A percentile compares a stretch with the other conserved stretches of the same genome.
Conservation (phyloP, 2,888 invertebrate species). For the Galerucella nymphaeae region DNA sequence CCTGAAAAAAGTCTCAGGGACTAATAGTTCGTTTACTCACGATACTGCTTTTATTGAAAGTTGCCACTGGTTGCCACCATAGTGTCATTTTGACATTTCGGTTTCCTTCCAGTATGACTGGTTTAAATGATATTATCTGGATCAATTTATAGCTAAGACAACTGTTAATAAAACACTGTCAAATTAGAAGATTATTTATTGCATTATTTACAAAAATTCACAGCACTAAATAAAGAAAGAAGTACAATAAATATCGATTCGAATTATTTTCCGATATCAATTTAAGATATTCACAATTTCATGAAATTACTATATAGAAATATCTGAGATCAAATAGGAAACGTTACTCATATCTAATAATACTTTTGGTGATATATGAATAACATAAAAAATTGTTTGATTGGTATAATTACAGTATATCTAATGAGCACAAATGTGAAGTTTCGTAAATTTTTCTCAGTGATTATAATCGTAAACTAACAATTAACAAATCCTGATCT, state of each 20-base stretch:
- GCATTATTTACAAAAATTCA: conserved; percentile 65
- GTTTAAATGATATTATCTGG: too few relatives aligned
- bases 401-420: neutral
- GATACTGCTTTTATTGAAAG: too few relatives aligned
- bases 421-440: neutral
- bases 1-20: too few relatives aligned
- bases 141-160: too few relatives aligned
- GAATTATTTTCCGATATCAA: conserved; percentile 14
- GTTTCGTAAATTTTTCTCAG: too few relatives aligned
- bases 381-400: neutral
- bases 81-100: too few relatives aligned
- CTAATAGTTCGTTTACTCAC: too few relatives aligned
- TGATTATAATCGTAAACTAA: too few relatives aligned
- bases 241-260: conserved; percentile 33
- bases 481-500: too few relatives aligned
- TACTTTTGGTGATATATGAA: conserved; percentile 9
- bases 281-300: conserved; percentile 25
- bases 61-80: too few relatives aligned
- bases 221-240: conserved; percentile 61
- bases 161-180: neutral
- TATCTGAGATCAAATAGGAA: conserved; percentile 21
- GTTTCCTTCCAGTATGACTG: too few relatives aligned
- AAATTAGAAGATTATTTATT: conserved; percentile 53
- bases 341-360: conserved; percentile 19
- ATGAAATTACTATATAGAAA: conserved; percentile 35